Evolutionary conservation across 2,888 invertebrate species (phyloP).

Genomic region (Geotrupes spiniger): DNA sequence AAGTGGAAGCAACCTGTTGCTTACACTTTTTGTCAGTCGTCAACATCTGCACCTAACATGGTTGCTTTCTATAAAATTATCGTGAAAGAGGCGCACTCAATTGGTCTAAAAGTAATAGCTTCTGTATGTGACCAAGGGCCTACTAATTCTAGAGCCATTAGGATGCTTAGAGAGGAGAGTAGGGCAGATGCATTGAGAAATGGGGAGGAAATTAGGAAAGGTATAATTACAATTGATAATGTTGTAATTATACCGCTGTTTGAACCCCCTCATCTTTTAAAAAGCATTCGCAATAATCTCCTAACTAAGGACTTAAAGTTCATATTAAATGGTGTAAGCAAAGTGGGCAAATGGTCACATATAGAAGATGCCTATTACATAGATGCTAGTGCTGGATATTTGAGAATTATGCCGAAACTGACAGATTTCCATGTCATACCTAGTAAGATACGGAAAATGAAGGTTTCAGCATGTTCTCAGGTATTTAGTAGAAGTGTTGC

Average conservation of each 20-base stretch:
- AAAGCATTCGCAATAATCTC: constrained; percentile 15
- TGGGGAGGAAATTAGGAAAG: not conserved
- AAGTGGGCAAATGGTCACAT: constrained; percentile 11
- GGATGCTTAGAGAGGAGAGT: constrained; percentile 7
- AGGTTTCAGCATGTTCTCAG: constrained; percentile 8
- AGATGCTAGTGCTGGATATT: constrained; percentile 3
- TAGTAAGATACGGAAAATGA: constrained; percentile 13
- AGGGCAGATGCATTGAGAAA: constrained; percentile 6
- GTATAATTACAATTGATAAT: constrained; percentile 7
- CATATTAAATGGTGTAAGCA: not conserved
- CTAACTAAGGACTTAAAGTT: constrained; percentile 7
- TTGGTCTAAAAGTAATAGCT: too few relatives aligned
- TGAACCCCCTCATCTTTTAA: constrained; percentile 17
- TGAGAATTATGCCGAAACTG: constrained; percentile 11
- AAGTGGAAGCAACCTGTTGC: constrained; percentile 1
- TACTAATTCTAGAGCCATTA: constrained; percentile 24
- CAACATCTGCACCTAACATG: too few relatives aligned
- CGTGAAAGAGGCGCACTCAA: too few relatives aligned
- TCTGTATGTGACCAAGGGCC: too few relatives aligned
- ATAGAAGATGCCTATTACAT: constrained; percentile 12
- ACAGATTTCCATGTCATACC: constrained; percentile 9
- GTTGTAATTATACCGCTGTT: constrained; percentile 11
- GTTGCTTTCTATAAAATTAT: too few relatives aligned
- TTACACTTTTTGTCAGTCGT: too few relatives aligned
- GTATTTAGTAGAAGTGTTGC: too few relatives aligned